These are phyloP conservation scores for Atlantisia rogersi DNA, from an alignment of 2,113 vertebrate genomes.

Conservation along the genomic window DNA sequence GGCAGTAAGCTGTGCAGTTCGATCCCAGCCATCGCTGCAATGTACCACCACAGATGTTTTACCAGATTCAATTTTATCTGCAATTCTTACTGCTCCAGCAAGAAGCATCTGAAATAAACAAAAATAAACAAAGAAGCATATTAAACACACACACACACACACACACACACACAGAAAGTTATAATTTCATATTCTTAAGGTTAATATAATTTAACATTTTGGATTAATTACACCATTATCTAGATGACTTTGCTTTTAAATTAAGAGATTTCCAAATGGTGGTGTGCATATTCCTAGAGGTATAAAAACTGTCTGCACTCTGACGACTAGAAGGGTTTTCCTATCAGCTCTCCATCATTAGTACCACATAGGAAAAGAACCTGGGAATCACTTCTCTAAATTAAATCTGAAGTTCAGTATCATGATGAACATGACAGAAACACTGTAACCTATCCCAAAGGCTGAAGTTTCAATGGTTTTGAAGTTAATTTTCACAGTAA, in stretches of 20 bases:
- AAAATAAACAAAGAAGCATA: background rate
- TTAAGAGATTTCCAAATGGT: background rate
- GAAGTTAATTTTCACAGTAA: background rate
- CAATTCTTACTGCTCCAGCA: conserved; percentile 89
- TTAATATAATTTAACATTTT: background rate
- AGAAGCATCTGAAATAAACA: conserved; percentile 83
- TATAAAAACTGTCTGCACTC: background rate
- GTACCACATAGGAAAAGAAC: background rate
- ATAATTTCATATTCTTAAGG: background rate
- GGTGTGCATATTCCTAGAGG: background rate
- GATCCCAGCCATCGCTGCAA: conserved; percentile 96
- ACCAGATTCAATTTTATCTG: conserved; percentile 91
- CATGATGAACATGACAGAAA: background rate
- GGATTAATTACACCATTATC: background rate
- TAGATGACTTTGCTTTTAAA: background rate
- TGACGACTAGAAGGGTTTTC: background rate
- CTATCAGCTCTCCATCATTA: background rate
- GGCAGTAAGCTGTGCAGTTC: conserved; percentile 92
- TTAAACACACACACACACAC: background rate
- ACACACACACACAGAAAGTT: background rate
- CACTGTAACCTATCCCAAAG: background rate
- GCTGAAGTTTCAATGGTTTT: background rate
- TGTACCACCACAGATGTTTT: conserved; percentile 96
- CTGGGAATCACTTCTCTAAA: background rate
- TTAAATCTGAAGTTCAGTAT: background rate